Conservation (phyloP, 2,113 vertebrate genomes). For the Puntigrus tetrazona region DNA sequence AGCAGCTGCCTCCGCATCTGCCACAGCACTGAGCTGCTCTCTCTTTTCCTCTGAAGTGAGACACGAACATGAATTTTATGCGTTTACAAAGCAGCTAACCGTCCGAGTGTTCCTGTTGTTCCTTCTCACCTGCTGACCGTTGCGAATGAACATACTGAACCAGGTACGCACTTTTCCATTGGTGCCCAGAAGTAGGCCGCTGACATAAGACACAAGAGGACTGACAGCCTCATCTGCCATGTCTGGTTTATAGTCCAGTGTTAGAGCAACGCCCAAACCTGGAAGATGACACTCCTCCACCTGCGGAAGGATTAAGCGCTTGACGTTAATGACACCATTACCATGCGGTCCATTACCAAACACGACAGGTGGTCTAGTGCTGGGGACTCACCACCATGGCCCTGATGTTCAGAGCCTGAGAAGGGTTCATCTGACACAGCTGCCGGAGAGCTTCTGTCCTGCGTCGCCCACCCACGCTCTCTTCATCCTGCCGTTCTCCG, state of each 20-base stretch:
- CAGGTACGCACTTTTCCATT: slow-evolving; percentile 97
- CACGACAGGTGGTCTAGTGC: neutral
- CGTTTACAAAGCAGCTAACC: neutral
- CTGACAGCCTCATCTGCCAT: slow-evolving; percentile 90
- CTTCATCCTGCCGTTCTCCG: slow-evolving; percentile 95
- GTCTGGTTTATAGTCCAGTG: slow-evolving; percentile 93
- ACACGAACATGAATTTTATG: neutral
- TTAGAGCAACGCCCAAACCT: slow-evolving; percentile 94
- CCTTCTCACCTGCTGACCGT: slow-evolving; percentile 90
- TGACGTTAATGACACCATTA: neutral
- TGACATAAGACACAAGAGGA: slow-evolving; percentile 94
- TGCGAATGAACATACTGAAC: slow-evolving; percentile 98
- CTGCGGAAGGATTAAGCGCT: slow-evolving; percentile 57
- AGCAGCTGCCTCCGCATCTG: slow-evolving; percentile 97
- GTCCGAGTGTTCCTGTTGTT: neutral
- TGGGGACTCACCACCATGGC: slow-evolving; percentile 92
- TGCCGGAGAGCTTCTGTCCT: slow-evolving; percentile 93
- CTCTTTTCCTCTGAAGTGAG: slow-evolving; percentile 84
- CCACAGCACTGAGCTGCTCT: slow-evolving; percentile 95
- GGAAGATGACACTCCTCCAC: slow-evolving; percentile 97
- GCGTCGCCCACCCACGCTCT: slow-evolving; percentile 91
- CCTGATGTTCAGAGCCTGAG: slow-evolving; percentile 92
- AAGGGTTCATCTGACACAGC: slow-evolving; percentile 97
- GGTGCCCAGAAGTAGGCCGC: slow-evolving; percentile 93
- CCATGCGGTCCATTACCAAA: too few relatives aligned